A percentile compares a stretch with the other conserved stretches of the same genome.
Conservation (phyloP, 2,797 vertebrate species). For the Acipenser oxyrinchus region DNA sequence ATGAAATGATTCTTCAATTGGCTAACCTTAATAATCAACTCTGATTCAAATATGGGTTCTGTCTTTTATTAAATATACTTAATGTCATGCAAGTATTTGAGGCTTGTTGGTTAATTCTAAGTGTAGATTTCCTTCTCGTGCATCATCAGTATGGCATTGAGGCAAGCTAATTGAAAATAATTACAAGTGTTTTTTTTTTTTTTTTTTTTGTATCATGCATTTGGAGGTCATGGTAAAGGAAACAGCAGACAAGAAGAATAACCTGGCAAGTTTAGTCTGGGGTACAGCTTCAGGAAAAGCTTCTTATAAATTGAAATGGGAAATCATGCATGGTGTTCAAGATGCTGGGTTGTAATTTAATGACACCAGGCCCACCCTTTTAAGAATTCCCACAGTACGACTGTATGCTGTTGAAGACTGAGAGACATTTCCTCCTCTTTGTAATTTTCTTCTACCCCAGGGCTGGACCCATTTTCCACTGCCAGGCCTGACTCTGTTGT, state of each 20-base stretch:
- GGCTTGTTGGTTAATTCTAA: conserved; percentile 25
- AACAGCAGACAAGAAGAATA: no score
- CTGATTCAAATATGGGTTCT: neutral
- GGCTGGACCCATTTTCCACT: conserved; percentile 36
- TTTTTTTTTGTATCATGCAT: conserved; percentile 17
- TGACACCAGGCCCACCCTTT: no score
- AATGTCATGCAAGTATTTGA: conserved; percentile 7
- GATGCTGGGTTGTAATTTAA: no score
- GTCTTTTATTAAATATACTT: neutral
- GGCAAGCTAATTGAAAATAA: conserved; percentile 25
- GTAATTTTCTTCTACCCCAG: conserved; percentile 13
- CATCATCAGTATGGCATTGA: conserved; percentile 12
- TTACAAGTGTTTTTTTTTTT: conserved; percentile 22
- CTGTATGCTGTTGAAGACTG: no score
- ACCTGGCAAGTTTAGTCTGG: no score
- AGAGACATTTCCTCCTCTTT: no score
- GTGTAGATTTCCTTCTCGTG: conserved; percentile 17
- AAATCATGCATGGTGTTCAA: no score
- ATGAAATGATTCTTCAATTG: neutral
- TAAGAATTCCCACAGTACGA: no score
- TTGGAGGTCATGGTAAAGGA: no score
- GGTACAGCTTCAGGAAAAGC: no score
- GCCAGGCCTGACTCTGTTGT: conserved; percentile 36
- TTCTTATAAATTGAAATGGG: no score
- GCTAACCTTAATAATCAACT: neutral